Evolutionary conservation across 2,888 invertebrate genomes (phyloP), one percentile per base, ranked within the genome.

Genomic region (Scaeva pyrastri): DNA sequence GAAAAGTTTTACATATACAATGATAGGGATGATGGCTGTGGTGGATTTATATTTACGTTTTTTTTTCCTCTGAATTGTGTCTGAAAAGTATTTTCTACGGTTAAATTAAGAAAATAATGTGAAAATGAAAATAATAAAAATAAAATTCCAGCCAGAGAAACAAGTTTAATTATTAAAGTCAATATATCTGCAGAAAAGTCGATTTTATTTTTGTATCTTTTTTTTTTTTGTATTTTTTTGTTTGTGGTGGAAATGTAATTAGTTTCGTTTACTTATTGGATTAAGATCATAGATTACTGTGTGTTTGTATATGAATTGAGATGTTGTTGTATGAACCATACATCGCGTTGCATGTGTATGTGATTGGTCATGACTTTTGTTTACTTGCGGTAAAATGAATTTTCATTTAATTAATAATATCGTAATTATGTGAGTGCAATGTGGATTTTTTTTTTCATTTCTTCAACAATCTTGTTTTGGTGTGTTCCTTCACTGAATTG

Each of bases 241-340:
- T n/a, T 55, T 8, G 66, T 50, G 50, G 71, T 52, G 52, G 41
- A 89, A 90, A 90, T 90, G 88, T 88, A 91, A 90, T 91, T 91
- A 90, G 89, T 89, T 90, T 88, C 88, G 89, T 90, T 90, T 90
- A 89, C 88, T 88, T 89, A 87, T 82, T 87, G 88, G 89, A 90
- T 91, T 90, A 88, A 88, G 81, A 88, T 72, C 84, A 55, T 72
- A 76, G 66, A 80, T 75, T 75, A 45, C 45, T 70, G 39, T 14
- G 36, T 52, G n/a, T 31, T 31, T 5, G 31, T 31, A 31, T 31
- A 31, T 31, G 8, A 31, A 31, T 31, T 31, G n/a, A n/a, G n/a
- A n/a, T n/a, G n/a, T 31, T 31, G 8, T 31, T 7, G 31, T 31
- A 31, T 31, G 31, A 5, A 31, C 2, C 2, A 31, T 7, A 31